Base-by-base conservation (phyloP, 2,797 vertebrate genomes). In the Eulemur coronatus region DNA sequence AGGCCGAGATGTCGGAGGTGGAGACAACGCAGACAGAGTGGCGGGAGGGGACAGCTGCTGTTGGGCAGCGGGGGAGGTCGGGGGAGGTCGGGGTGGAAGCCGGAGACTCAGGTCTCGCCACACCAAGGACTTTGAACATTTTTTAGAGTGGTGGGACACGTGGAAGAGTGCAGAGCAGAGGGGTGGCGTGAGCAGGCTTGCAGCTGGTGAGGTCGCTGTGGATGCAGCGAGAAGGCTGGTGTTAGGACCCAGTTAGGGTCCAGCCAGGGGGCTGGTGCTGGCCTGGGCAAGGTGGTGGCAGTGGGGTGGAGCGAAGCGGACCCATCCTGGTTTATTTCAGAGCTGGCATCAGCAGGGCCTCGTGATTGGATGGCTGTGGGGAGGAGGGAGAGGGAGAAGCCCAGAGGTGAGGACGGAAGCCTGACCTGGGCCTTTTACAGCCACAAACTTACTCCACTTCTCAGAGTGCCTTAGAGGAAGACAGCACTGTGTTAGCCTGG, bases 91-190 rank as follows among this genome's bases (percentile, higher is more conserved):
- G n/a, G 4, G 80, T 24, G 35, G 26, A 67, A 18, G 18, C 41
- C 24, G 8, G 30, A 55, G 46, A 65, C 50, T 38, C 15, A 6
- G 0, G 33, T 7, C 57, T 50, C 28, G 1, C 12, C 2, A 5
- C 33, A 0, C 2, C 4, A 0, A 1, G 26, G 20, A 57, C 35
- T 14, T 46, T 35, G 33, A 28, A 30, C n/a, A 1, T 11, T 9
- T 18, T 85, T 35, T 43, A 24, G 65, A 73, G 46, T 4, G 1
- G 4, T 18, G 84, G 5, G 52, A 48, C 55, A 65, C 30, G 15
- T 4, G 18, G 28, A 2, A 41, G 5, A 57, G 12, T 12, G 46
- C 22, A 22, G 12, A 57, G 38, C 41, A 57, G 63, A 48, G 76
- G 33, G 43, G 43, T 0, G 24, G 26, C 35, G 5, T 24, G 2